Conservation (phyloP, 2,113 vertebrate genomes). For the Dicerorhinus sumatrensis region DNA sequence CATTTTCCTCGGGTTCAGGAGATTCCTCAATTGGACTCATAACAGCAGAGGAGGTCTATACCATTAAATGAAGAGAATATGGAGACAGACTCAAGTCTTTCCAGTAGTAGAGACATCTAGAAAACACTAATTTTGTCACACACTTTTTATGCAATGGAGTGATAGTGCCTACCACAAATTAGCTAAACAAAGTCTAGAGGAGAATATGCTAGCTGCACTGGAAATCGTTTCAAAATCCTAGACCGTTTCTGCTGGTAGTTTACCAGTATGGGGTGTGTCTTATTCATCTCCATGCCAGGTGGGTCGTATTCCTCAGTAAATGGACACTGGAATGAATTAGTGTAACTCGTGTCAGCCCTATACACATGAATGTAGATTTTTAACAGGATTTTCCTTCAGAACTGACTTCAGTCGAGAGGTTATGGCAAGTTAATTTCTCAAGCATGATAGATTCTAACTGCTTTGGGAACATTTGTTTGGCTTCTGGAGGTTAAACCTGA, state of each 20-base stretch:
- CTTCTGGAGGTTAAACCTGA: neutral
- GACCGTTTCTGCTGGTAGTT: neutral
- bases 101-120: neutral
- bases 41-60: conserved; percentile 66
- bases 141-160: neutral
- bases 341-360: neutral
- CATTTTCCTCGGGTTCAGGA: conserved; percentile 26
- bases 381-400: neutral
- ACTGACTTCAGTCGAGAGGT: neutral
- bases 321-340: neutral
- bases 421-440: neutral
- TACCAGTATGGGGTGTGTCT: neutral
- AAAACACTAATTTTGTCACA: neutral
- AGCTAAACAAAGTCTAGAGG: neutral
- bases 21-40: neutral
- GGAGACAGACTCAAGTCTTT: neutral
- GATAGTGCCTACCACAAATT: neutral
- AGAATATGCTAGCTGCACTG: neutral
- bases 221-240: conserved; percentile 10
- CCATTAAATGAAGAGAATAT: neutral
- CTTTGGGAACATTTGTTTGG: neutral
- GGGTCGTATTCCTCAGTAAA: neutral
- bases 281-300: neutral
- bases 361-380: neutral
- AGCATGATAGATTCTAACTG: conserved; percentile 40